Percentiles rank a stretch among this genome's conserved stretches.
Conservation (phyloP, 2,113 vertebrate species). For the Rafetus swinhoei region DNA sequence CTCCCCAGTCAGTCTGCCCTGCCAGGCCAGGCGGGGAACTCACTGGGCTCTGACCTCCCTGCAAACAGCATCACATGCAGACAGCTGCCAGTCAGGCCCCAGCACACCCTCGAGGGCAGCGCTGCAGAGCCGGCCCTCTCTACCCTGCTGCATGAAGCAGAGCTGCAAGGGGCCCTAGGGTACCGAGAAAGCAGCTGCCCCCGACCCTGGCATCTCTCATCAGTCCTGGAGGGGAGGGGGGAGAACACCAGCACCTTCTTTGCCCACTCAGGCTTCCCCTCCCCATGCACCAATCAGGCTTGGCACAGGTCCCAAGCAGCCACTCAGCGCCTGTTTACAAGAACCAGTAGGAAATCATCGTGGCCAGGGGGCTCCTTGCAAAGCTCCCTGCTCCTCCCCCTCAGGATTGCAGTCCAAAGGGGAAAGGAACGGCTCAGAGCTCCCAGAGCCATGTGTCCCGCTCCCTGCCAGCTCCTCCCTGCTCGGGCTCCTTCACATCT, state of each 20-base stretch:
- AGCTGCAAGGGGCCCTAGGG: background rate
- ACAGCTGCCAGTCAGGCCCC: background rate
- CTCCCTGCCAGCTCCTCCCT: background rate
- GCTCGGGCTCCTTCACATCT: background rate
- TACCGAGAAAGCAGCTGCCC: no score
- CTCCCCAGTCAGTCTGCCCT: background rate
- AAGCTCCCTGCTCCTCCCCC: background rate
- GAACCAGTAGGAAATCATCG: background rate
- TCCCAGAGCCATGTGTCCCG: background rate
- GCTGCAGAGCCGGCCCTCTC: background rate
- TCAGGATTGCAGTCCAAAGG: background rate
- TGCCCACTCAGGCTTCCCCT: no score
- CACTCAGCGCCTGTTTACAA: background rate
- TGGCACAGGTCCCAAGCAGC: background rate
- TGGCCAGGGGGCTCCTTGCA: background rate
- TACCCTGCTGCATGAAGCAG: background rate
- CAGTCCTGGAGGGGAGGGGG: background rate
- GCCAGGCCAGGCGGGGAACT: background rate
- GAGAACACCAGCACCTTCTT: background rate
- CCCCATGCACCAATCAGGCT: background rate
- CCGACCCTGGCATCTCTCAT: background rate
- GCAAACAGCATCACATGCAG: no score
- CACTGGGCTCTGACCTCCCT: background rate
- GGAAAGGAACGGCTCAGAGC: background rate
- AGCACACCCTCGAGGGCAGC: background rate